Conservation (phyloP, 2,113 vertebrate species). For the Halichoeres trimaculatus region DNA sequence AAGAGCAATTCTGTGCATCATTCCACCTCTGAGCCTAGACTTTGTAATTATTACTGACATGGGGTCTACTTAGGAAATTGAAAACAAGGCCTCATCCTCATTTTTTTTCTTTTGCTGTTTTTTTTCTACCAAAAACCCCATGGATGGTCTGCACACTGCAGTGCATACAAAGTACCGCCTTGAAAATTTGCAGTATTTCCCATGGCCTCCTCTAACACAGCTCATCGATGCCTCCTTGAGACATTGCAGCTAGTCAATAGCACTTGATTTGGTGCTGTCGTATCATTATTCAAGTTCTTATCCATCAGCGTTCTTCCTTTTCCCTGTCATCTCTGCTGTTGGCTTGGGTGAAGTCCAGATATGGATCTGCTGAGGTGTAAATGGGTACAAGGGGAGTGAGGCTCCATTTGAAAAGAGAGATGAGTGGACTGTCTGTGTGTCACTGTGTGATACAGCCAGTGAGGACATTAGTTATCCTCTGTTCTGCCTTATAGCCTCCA, state of each 20-base stretch:
- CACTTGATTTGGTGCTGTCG: conserved; percentile 62
- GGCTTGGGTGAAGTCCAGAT: conserved; percentile 69
- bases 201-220: conserved; percentile 52
- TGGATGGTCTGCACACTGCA: conserved; percentile 39
- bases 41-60: conserved; percentile 68
- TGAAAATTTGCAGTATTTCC: conserved; percentile 64
- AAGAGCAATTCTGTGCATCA: conserved; percentile 53
- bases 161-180: conserved; percentile 60
- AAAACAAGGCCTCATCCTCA: conserved; percentile 42
- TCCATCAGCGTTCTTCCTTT: conserved; percentile 50
- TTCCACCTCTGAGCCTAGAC: conserved; percentile 59
- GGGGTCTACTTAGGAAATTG: conserved; percentile 51
- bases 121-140: conserved; percentile 14
- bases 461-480: conserved; percentile 68
- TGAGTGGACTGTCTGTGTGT: conserved; percentile 57
- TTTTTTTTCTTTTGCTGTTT: conserved; percentile 6
- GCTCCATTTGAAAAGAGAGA: conserved; percentile 57
- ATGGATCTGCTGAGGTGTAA: conserved; percentile 76
- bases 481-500: conserved; percentile 57
- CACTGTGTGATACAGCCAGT: conserved; percentile 54
- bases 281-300: conserved; percentile 63
- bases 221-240: conserved; percentile 55
- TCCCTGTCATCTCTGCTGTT: conserved; percentile 47
- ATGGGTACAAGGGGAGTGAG: conserved; percentile 53
- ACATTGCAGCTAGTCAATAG: conserved; percentile 66